These are phyloP conservation scores for Varanus salvator DNA, from an alignment of 2,113 vertebrate genomes.

Conservation along the genomic window DNA sequence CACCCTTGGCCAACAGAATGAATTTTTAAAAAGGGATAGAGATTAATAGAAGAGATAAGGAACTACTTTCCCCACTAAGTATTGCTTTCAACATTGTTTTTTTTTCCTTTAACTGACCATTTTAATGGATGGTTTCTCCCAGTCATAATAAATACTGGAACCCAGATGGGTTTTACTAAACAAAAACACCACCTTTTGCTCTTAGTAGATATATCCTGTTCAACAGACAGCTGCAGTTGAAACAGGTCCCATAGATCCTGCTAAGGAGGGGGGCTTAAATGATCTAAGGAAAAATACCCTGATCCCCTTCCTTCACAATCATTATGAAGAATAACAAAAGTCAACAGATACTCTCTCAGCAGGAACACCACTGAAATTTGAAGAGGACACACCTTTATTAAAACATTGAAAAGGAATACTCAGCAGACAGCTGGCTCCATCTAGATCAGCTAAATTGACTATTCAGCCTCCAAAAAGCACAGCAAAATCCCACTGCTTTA, in stretches of 20 bases:
- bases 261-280: not conserved
- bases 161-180: not conserved
- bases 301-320: no score
- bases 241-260: not conserved
- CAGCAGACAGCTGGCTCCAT: not conserved
- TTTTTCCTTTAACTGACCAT: not conserved
- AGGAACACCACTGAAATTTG: not conserved
- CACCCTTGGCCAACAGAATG: not conserved
- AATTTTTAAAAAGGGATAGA: not conserved
- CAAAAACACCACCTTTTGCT: no score
- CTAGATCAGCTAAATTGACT: conserved; percentile 1
- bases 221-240: not conserved
- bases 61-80: not conserved
- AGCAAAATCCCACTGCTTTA: conserved; percentile 4
- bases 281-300: not conserved
- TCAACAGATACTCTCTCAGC: not conserved
- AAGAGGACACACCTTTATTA: not conserved
- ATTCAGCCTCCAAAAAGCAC: conserved; percentile 13
- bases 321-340: not conserved
- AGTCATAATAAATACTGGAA: not conserved
- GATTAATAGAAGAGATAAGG: not conserved
- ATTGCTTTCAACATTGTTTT: not conserved
- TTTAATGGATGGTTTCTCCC: not conserved
- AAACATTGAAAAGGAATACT: not conserved
- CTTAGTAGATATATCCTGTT: no score